A percentile compares a stretch with the other conserved stretches of the same genome.
phyloP scores from a whole-genome alignment of 2,888 invertebrate genomes.

The Gnatocerus cornutus region DNA sequence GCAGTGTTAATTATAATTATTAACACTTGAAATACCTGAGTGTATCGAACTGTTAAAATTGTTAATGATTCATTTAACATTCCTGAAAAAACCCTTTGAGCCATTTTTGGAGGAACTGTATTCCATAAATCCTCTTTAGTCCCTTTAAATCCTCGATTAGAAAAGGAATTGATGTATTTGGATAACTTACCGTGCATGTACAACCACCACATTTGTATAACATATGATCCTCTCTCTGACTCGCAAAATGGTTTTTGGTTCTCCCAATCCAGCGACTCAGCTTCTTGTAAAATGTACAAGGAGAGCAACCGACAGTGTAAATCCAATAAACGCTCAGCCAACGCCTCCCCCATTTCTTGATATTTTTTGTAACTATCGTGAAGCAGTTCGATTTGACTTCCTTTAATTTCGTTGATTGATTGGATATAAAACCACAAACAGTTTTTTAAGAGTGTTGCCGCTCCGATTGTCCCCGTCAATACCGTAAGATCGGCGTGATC shows the following conservation, averaged over 20 bases:
- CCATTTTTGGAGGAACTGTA: slow-evolving; percentile 91
- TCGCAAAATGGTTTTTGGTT: slow-evolving; percentile 79
- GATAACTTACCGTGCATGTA: slow-evolving; percentile 81
- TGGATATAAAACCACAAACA: slow-evolving; percentile 85
- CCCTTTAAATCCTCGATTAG: slow-evolving; percentile 68
- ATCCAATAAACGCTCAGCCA: slow-evolving; percentile 87
- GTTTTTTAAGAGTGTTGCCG: slow-evolving; percentile 85
- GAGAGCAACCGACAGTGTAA: slow-evolving; percentile 85
- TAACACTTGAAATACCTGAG: slow-evolving; percentile 73
- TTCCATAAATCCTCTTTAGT: slow-evolving; percentile 89
- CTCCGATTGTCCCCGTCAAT: slow-evolving; percentile 86
- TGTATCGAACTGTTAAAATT: slow-evolving; percentile 85
- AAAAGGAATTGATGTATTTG: background rate
- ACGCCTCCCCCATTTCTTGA: slow-evolving; percentile 87
- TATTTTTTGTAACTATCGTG: slow-evolving; percentile 81
- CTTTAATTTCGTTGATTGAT: slow-evolving; percentile 67
- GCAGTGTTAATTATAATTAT: slow-evolving; percentile 18
- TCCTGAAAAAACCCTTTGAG: slow-evolving; percentile 87
- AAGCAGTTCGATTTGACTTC: slow-evolving; percentile 61
- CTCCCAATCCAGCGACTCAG: slow-evolving; percentile 85
- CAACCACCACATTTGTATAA: slow-evolving; percentile 92
- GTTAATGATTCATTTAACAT: slow-evolving; percentile 90
- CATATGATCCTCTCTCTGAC: slow-evolving; percentile 85
- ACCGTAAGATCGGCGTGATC: slow-evolving; percentile 90
- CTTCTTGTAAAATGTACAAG: slow-evolving; percentile 87